Evolutionary conservation across 2,113 vertebrate species (phyloP).

Genomic region (Gallinago undulata): DNA sequence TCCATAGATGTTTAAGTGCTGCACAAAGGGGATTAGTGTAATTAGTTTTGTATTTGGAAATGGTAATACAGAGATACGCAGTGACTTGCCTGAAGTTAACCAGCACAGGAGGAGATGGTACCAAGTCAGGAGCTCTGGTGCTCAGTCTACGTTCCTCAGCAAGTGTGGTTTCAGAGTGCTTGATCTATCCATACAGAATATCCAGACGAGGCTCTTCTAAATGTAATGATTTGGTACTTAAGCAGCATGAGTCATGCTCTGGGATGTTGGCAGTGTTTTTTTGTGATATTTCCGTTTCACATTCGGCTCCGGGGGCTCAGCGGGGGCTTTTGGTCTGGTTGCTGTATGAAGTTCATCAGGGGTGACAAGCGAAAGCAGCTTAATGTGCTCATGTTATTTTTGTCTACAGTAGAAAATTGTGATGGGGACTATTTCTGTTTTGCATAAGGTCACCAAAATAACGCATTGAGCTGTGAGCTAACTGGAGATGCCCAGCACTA

Average conservation of each 20-base stretch:
- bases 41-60: conserved; percentile 48
- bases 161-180: not conserved
- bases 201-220: not conserved
- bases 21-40: conserved; percentile 16
- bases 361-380: conserved; percentile 48
- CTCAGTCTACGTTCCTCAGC: not conserved
- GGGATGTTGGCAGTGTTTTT: conserved; percentile 12
- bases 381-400: conserved; percentile 54
- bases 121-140: not conserved
- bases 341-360: conserved; percentile 56
- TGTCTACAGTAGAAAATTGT: not conserved
- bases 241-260: conserved; percentile 48
- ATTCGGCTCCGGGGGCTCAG: conserved; percentile 47
- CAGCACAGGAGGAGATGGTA: not conserved
- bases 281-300: conserved; percentile 49
- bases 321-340: conserved; percentile 43
- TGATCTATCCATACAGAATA: not conserved
- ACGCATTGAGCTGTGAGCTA: not conserved
- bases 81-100: conserved; percentile 22
- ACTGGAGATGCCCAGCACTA: not conserved
- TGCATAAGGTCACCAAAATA: conserved; percentile 11
- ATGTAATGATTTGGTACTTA: conserved; percentile 14
- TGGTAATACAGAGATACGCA: not conserved
- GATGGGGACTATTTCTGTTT: conserved; percentile 26
- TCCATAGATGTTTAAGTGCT: not conserved